Evolutionary conservation across 2,888 invertebrate species (phyloP), one percentile per base, ranked within the genome.

Genomic region (Atethmia centrago): DNA sequence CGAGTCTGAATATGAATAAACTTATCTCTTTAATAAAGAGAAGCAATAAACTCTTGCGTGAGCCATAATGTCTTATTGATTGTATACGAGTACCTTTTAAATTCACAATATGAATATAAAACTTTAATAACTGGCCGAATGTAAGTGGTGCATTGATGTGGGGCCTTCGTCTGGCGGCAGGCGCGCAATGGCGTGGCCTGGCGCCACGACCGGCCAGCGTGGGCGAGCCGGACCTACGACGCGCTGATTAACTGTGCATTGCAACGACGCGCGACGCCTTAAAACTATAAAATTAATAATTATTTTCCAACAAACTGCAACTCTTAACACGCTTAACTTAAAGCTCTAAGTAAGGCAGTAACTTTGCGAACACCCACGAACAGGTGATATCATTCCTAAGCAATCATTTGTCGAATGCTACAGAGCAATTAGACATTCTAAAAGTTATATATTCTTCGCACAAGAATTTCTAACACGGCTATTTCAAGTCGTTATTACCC

Each of bases 231-330:
- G 89, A 88, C 90, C 87, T 89, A 89, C 88, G 86, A 89, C 88
- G 86, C 89, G 87, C 90, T 92, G 93, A 93, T 94, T 94, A 93
- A 94, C 92, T 90, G 91, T 88, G 88, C 91, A 90, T 89, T 89
- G 91, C 88, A 87, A 88, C 89, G 87, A 90, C 83, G 86, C 87
- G 87, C 88, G 85, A 90, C 85, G 87, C 88, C 86, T 88, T 89
- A 88, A 90, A 90, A 89, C 87, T 84, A 87, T 85, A 85, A 82
- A 88, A 87, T 86, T 89, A 87, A 90, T 91, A 91, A 91, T 90
- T 88, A 91, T 89, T 87, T 83, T 86, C 55, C 53, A 67, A 71
- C 63, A 84, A 82, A 78, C 79, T 71, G 68, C 74, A 71, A 84
- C 71, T 80, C 84, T 80, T 76, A 83, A 58, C 45, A 19, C 58